These are phyloP conservation scores for Oryzias dopingdopingensis DNA, from an alignment of 2,797 vertebrate species.

Conservation along the genomic window DNA sequence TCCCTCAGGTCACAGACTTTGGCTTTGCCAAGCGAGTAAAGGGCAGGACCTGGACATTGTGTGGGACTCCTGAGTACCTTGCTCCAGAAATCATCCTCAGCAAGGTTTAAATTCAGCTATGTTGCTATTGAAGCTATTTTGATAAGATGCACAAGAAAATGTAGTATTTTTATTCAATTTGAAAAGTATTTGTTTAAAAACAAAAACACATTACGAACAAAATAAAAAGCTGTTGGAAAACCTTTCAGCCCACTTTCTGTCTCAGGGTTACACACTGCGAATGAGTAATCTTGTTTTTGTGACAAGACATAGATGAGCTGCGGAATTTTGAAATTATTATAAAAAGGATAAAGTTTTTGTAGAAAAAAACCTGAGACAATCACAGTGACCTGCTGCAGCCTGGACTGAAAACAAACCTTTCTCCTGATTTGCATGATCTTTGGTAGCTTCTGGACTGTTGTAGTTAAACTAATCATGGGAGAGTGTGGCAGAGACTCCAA, in stretches of 20 bases:
- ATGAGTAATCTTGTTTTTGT: not conserved
- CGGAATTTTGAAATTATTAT: not conserved
- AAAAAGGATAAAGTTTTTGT: not conserved
- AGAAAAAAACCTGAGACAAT: not conserved
- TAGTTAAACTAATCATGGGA: not conserved
- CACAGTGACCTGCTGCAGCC: not conserved
- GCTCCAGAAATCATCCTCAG: constrained; percentile 99
- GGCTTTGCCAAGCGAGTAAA: constrained; percentile 99
- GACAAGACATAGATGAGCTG: too few species aligned
- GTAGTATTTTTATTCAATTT: too few species aligned
- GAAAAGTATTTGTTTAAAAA: too few species aligned
- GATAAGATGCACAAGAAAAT: too few species aligned
- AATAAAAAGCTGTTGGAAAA: too few species aligned
- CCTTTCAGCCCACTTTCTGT: too few species aligned
- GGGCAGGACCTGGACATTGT: constrained; percentile 99
- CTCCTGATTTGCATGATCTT: not conserved
- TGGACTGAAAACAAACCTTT: not conserved
- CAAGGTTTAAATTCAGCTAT: constrained; percentile 80
- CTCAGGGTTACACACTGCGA: not conserved
- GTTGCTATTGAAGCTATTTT: too few species aligned
- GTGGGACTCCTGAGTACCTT: constrained; percentile 98
- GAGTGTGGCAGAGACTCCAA: not conserved
- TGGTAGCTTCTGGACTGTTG: not conserved
- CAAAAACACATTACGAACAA: too few species aligned
- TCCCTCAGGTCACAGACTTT: constrained; percentile 93